Percentiles rank a stretch among this genome's conserved stretches.
Evolutionary conservation across 2,888 invertebrate species (phyloP).

Genomic region (Erynnis tages): DNA sequence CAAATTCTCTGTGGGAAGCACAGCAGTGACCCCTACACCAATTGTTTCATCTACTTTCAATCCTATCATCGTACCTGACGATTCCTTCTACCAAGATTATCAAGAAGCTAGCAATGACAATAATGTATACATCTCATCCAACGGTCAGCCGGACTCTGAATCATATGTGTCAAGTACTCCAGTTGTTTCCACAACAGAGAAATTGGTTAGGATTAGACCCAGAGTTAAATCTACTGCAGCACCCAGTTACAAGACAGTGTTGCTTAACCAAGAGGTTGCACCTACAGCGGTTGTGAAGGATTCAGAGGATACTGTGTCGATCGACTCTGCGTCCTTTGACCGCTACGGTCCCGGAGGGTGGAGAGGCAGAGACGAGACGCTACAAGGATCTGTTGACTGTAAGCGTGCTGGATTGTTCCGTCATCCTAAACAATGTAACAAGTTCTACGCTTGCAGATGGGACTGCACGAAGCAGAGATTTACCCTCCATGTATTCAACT

Average conservation of each 20-base stretch:
- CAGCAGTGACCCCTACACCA: conserved; percentile 51
- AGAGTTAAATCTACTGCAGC: conserved; percentile 64
- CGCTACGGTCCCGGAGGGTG: conserved; percentile 84
- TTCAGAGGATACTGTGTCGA: conserved; percentile 41
- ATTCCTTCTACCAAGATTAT: conserved; percentile 72
- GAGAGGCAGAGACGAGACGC: conserved; percentile 80
- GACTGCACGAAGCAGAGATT: conserved; percentile 88
- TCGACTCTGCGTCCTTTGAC: conserved; percentile 77
- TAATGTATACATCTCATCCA: conserved; percentile 50
- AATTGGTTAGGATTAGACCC: conserved; percentile 55
- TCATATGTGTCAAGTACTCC: conserved; percentile 59
- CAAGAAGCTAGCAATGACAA: conserved; percentile 54
- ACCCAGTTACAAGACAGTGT: conserved; percentile 66
- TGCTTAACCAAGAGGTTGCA: conserved; percentile 61
- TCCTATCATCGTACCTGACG: conserved; percentile 76
- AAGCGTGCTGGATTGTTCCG: conserved; percentile 83
- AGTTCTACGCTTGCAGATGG: conserved; percentile 92
- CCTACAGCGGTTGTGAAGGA: conserved; percentile 44
- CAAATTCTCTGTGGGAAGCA: conserved; percentile 40
- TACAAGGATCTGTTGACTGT: conserved; percentile 83
- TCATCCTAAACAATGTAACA: conserved; percentile 90
- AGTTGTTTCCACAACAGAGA: conserved; percentile 53
- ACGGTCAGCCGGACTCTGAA: conserved; percentile 46
- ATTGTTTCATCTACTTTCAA: conserved; percentile 64
- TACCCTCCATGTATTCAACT: conserved; percentile 89